Percentiles rank a stretch among this genome's conserved stretches.
These are phyloP conservation scores for Rhinella marina DNA, from an alignment of 2,797 vertebrate species.

Conservation along the genomic window DNA sequence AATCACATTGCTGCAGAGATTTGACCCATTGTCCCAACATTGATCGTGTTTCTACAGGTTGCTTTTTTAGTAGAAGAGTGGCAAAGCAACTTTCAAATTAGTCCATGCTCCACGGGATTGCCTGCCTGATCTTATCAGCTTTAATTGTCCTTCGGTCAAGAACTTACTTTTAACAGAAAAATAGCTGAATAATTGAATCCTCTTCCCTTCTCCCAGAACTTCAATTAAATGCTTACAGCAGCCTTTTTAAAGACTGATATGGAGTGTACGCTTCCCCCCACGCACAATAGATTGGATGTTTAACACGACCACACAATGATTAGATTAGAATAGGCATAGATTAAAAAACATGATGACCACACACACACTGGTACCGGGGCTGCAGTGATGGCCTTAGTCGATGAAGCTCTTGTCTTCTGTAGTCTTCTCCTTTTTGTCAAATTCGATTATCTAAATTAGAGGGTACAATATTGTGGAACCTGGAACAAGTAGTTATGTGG, in stretches of 20 bases:
- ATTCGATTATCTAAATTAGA: not conserved
- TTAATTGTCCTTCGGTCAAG: slow-evolving; percentile 36
- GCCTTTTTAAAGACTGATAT: not conserved
- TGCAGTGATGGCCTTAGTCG: not conserved
- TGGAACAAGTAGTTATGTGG: too few relatives aligned
- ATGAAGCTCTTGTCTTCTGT: not conserved
- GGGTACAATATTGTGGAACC: too few relatives aligned
- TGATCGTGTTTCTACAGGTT: slow-evolving; percentile 38
- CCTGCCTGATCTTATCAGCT: slow-evolving; percentile 44
- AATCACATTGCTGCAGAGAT: slow-evolving; percentile 54
- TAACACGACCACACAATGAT: slow-evolving; percentile 4
- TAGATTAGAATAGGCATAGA: not conserved
- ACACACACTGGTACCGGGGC: not conserved
- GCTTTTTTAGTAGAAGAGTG: slow-evolving; percentile 22
- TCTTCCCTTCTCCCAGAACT: slow-evolving; percentile 15
- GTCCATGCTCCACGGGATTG: slow-evolving; percentile 30
- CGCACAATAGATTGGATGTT: slow-evolving; percentile 16
- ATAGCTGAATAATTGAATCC: slow-evolving; percentile 29
- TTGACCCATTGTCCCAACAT: slow-evolving; percentile 50
- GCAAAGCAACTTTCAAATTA: slow-evolving; percentile 49
- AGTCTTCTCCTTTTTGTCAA: not conserved
- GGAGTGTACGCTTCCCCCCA: not conserved
- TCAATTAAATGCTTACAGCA: slow-evolving; percentile 3
- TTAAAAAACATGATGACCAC: slow-evolving; percentile 15
- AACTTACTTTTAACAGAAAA: slow-evolving; percentile 31